phyloP scores from a whole-genome alignment of 2,797 vertebrate species.

The Amblyraja radiata region DNA sequence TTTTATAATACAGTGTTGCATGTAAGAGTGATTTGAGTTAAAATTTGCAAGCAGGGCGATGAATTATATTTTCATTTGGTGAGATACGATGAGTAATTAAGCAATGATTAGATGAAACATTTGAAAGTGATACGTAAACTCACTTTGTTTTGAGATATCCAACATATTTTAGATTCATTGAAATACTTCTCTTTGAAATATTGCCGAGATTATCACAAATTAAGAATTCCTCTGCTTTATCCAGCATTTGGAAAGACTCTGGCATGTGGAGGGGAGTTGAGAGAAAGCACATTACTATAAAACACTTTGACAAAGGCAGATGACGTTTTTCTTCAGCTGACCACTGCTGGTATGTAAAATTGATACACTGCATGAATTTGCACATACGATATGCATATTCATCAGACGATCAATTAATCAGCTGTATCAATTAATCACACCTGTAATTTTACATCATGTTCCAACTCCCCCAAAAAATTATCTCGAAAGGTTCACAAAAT shows the following conservation, averaged over 20 bases:
- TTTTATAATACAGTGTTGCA: neutral
- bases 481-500: neutral
- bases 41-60: neutral
- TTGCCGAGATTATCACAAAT: slow-evolving; percentile 7
- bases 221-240: neutral
- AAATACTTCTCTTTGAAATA: slow-evolving; percentile 11
- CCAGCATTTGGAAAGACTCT: neutral
- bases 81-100: neutral
- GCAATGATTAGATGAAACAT: neutral
- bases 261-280: neutral
- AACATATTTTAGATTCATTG: slow-evolving; percentile 10
- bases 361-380: neutral
- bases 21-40: neutral
- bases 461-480: neutral
- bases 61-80: neutral
- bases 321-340: neutral
- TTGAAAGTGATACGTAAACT: neutral
- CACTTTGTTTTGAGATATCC: neutral
- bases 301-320: slow-evolving; percentile 6
- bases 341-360: neutral
- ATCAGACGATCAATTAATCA: neutral
- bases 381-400: neutral
- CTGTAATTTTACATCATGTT: neutral
- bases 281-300: slow-evolving; percentile 22
- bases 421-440: neutral